These are phyloP conservation scores for Zalophus californianus DNA, from an alignment of 2,797 vertebrate genomes.

Conservation along the genomic window DNA sequence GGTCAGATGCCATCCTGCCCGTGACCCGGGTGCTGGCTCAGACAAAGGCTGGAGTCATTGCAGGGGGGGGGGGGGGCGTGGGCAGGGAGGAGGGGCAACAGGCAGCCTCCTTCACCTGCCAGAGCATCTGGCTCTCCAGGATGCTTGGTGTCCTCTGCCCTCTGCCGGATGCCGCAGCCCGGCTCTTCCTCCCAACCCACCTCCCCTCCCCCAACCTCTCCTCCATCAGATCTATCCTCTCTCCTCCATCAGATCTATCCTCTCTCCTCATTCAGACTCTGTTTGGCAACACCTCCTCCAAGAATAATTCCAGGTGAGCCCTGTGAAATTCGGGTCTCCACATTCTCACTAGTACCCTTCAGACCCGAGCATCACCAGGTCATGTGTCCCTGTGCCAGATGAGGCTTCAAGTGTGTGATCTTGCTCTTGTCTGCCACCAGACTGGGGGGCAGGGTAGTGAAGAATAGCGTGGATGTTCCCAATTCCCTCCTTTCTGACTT, in stretches of 20 bases:
- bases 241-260: neutral
- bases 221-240: neutral
- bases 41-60: neutral
- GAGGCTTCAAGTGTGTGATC: neutral
- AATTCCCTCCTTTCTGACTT: neutral
- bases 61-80: neutral
- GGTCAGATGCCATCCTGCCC: conserved; percentile 36
- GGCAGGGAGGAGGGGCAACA: neutral
- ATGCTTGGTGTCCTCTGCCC: neutral
- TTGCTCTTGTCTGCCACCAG: neutral
- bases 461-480: neutral
- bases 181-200: neutral
- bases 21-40: neutral
- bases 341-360: neutral
- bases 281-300: neutral
- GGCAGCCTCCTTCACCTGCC: conserved; percentile 31
- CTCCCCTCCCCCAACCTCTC: neutral
- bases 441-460: neutral
- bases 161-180: neutral
- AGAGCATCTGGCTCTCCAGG: neutral
- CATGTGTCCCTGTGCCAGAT: neutral
- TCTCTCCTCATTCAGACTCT: conserved; percentile 30
- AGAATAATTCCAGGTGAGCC: conserved; percentile 40
- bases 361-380: neutral
- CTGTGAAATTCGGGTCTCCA: neutral